phyloP scores from a whole-genome alignment of 2,113 vertebrate species.

The Myrmecobius fasciatus region DNA sequence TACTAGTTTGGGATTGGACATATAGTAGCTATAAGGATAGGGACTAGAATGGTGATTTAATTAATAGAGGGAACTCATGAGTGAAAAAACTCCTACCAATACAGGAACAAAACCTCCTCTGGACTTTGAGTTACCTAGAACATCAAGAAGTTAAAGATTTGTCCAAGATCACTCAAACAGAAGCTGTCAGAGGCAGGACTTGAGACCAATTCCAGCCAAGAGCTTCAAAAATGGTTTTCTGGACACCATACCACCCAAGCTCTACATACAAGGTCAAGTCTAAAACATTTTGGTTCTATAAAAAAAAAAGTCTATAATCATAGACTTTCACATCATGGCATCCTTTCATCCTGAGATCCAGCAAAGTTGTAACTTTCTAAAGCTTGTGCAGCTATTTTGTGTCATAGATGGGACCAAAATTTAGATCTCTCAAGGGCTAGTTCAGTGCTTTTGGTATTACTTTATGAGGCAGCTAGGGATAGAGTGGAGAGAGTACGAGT shows the following conservation, averaged over 20 bases:
- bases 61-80: background rate
- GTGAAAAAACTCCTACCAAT: background rate
- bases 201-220: background rate
- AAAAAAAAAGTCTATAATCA: too few species aligned
- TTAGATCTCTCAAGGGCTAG: background rate
- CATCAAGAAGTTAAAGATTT: background rate
- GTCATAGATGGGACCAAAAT: background rate
- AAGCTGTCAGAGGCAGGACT: background rate
- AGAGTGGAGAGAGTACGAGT: background rate
- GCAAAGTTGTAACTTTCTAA: background rate
- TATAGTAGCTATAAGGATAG: background rate
- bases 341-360: background rate
- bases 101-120: background rate
- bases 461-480: background rate
- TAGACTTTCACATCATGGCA: background rate
- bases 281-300: background rate
- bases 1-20: too few species aligned
- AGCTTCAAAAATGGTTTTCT: background rate
- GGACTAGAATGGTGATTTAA: background rate
- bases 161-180: background rate
- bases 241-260: background rate
- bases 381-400: background rate
- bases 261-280: background rate
- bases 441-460: background rate
- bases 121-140: background rate